These are phyloP conservation scores for Lydus trimaculatus DNA, from an alignment of 2,888 invertebrate genomes.

Conservation along the genomic window DNA sequence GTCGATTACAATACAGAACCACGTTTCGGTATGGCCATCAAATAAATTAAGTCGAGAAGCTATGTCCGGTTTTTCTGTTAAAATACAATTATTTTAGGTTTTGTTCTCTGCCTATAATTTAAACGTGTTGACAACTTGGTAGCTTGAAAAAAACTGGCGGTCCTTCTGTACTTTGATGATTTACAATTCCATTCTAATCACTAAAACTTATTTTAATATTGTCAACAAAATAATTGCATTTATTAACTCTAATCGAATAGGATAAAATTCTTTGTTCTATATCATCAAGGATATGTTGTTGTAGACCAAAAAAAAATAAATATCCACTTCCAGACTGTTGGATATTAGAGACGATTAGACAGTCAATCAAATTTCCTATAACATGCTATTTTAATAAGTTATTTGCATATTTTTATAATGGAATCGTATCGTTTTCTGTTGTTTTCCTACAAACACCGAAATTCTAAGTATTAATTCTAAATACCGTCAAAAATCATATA, in stretches of 20 bases:
- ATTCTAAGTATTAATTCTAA: conserved; percentile 1
- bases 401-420: conserved; percentile 31
- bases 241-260: not conserved
- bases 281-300: conserved; percentile 24
- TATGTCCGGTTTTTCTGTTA: conserved; percentile 27
- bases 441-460: not conserved
- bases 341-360: conserved; percentile 21
- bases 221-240: conserved; percentile 15
- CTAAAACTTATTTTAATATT: conserved; percentile 18
- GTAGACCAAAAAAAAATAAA: conserved; percentile 17
- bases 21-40: conserved; percentile 38
- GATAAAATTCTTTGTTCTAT: conserved; percentile 14
- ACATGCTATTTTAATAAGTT: conserved; percentile 28
- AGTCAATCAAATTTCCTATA: conserved; percentile 32
- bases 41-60: conserved; percentile 37
- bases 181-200: conserved; percentile 18
- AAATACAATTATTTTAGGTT: conserved; percentile 21
- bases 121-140: conserved; percentile 28
- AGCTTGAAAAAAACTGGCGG: conserved; percentile 22
- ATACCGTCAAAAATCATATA: not conserved
- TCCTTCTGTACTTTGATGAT: conserved; percentile 22
- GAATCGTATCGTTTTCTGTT: conserved; percentile 28
- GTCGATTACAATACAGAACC: conserved; percentile 43
- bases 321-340: not conserved
- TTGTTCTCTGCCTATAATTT: conserved; percentile 22